Evolutionary conservation across 2,888 invertebrate species (phyloP).

Genomic region (Rhingia rostrata): DNA sequence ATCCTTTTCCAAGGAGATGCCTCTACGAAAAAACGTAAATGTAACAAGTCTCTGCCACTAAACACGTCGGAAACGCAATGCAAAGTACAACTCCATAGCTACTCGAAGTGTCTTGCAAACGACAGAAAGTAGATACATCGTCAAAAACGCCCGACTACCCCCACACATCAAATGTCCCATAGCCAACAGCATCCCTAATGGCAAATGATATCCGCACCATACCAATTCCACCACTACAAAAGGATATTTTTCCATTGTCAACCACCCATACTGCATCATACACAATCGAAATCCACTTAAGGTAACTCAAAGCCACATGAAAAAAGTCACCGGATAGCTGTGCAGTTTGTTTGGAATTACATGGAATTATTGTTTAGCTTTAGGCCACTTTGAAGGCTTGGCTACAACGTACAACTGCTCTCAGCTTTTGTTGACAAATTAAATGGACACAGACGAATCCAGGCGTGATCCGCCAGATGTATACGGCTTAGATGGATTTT

Average conservation of each 20-base stretch:
- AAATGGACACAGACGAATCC: constrained; percentile 71
- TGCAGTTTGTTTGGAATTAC: constrained; percentile 68
- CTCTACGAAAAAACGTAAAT: no score
- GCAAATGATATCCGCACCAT: no score
- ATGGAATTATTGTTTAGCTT: constrained; percentile 68
- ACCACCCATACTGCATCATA: neutral
- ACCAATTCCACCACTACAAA: no score
- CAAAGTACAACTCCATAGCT: no score
- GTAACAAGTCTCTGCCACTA: no score
- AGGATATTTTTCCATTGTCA: neutral
- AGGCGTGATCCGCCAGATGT: constrained; percentile 65
- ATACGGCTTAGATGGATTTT: constrained; percentile 64
- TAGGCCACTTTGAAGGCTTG: constrained; percentile 60
- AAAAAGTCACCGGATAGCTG: constrained; percentile 31
- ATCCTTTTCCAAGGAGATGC: no score
- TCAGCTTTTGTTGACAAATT: constrained; percentile 70
- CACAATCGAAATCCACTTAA: constrained; percentile 70
- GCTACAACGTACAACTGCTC: neutral
- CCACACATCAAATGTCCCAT: no score
- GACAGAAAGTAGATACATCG: no score
- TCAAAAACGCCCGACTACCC: no score
- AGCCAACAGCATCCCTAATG: no score
- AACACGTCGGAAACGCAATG: no score
- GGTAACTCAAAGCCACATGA: constrained; percentile 67
- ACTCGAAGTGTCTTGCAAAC: no score